A percentile compares a stretch with the other conserved stretches of the same genome.
Conservation (phyloP, 2,797 vertebrate species). For the Myotis findleyi region DNA sequence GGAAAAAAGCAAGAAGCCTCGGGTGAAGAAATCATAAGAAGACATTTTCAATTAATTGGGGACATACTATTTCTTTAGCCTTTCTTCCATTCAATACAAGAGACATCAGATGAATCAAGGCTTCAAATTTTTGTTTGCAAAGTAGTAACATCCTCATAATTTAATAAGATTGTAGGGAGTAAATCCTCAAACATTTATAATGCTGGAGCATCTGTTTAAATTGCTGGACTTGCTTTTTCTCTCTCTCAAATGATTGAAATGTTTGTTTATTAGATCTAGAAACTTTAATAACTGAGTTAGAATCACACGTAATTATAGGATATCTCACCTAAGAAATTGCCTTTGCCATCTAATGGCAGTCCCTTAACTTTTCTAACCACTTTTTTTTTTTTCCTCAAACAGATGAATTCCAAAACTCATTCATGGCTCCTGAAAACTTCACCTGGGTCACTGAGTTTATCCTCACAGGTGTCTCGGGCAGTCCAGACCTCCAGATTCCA, state of each 20-base stretch:
- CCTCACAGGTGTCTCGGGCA: slow-evolving; percentile 51
- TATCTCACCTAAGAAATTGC: not conserved
- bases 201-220: not conserved
- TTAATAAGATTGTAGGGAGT: not conserved
- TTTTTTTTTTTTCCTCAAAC: not conserved
- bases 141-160: not conserved
- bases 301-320: not conserved
- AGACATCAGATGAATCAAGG: not conserved
- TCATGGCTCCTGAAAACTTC: slow-evolving; percentile 59
- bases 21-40: not conserved
- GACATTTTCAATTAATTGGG: not conserved
- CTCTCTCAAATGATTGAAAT: not conserved
- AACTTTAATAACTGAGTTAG: not conserved
- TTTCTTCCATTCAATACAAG: not conserved
- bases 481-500: not conserved
- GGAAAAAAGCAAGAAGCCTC: not conserved
- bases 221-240: not conserved
- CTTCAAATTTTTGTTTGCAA: not conserved
- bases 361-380: not conserved
- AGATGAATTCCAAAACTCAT: not conserved
- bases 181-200: not conserved
- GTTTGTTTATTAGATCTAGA: not conserved
- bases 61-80: not conserved
- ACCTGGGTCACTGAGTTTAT: slow-evolving; percentile 35
- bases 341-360: not conserved